Base-by-base conservation (phyloP, 2,888 invertebrate species). In the Cantharis rustica region DNA sequence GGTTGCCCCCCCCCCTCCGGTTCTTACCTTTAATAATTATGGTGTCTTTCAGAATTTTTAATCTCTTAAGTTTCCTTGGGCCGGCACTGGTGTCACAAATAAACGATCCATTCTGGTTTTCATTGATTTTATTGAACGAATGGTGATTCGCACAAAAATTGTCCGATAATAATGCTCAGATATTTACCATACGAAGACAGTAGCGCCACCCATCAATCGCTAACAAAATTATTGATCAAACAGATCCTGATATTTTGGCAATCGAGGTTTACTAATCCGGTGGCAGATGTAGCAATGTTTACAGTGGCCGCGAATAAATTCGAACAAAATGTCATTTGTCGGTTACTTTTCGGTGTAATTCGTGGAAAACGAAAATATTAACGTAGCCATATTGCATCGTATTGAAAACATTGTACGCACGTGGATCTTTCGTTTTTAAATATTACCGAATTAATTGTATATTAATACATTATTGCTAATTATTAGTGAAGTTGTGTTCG, bases 351-450 rank as follows among this genome's bases (percentile, higher is more conserved):
- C 79, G 81, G 64, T 68, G 70, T 64, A 71, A 23, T 64, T 76
- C 73, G 79, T 75, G 79, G 80, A 72, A 72, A 80, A 84, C 84
- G 84, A 81, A 83, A 79, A 11, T 23, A 16, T 79, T 80, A 83
- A 82, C 79, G 81, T 83, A 80, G 92, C 93, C 93, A 93, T 93
- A 90, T 92, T 92, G 92, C 89, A 90, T 90, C 89, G 89, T 90
- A 90, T 89, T 87, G 89, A 92, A 91, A 92, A 92, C 92, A 92
- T 91, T 91, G 91, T 90, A 90, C 91, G 92, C 92, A 92, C 92
- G 93, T 93, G 92, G 92, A 92, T 61, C 69, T 72, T 68, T 16
- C 68, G 31, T 77, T 68, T 71, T 74, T 71, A 71, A 62, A 74
- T 17, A 72, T 20, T 66, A 23, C n/a, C 10, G n/a, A 20, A 66